Evolutionary conservation across 1,140 invertebrate species (phyloP).

Genomic region (Babylonia areolata): DNA sequence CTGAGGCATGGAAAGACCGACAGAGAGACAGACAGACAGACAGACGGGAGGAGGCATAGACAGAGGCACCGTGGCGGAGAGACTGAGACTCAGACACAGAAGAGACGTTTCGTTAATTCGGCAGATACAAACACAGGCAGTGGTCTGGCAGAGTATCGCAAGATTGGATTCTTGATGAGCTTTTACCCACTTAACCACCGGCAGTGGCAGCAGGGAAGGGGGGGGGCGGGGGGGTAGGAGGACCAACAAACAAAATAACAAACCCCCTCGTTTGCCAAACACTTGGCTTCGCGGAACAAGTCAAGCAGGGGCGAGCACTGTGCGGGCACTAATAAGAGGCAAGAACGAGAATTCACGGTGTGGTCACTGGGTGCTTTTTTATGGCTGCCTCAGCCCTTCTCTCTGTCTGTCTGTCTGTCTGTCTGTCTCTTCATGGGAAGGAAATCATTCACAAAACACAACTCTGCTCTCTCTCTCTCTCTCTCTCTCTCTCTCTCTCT

Average conservation of each 20-base stretch:
- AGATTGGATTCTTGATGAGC: conserved; percentile 3
- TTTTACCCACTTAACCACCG: background rate
- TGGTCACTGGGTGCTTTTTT: background rate
- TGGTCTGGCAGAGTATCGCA: background rate
- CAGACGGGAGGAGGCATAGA: background rate
- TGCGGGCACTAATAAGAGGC: background rate
- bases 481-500: too few relatives aligned
- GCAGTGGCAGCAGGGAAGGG: background rate
- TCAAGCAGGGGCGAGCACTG: background rate
- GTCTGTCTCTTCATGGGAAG: too few relatives aligned
- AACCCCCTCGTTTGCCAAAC: background rate
- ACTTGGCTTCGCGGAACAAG: too few relatives aligned
- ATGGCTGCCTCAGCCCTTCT: too few relatives aligned
- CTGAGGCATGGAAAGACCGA: conserved; percentile 1
- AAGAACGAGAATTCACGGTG: background rate
- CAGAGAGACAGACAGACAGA: conserved; percentile 12
- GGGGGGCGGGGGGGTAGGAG: background rate
- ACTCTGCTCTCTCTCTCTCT: background rate
- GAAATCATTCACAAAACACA: too few relatives aligned
- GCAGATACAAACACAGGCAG: background rate
- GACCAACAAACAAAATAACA: background rate
- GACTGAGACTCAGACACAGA: too few relatives aligned
- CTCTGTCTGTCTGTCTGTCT: too few relatives aligned
- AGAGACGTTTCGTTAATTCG: background rate
- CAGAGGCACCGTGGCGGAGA: background rate